These are phyloP conservation scores for Megaustenia siamemsis DNA, from an alignment of 2,888 invertebrate genomes.

Conservation along the genomic window DNA sequence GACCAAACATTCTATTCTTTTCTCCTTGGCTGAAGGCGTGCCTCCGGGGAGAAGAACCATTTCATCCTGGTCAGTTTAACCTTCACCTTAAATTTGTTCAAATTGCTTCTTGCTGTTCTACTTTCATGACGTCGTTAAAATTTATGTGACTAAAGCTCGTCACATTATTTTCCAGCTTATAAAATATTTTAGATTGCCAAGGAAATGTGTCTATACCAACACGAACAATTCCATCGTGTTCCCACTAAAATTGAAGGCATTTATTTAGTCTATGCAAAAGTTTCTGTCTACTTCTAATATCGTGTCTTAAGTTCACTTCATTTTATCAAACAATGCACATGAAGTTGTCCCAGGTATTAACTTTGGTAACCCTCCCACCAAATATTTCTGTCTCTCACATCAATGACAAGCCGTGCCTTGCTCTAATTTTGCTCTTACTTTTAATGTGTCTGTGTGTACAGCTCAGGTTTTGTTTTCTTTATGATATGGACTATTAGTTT, in stretches of 20 bases:
- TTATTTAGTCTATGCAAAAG: conserved; percentile 35
- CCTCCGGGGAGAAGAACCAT: neutral
- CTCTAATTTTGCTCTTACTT: conserved; percentile 48
- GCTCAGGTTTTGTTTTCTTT: neutral
- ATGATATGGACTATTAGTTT: conserved; percentile 25
- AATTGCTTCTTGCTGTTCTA: neutral
- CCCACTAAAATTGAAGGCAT: conserved; percentile 55
- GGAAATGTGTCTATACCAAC: no score
- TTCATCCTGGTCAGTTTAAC: neutral
- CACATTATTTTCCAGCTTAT: no score
- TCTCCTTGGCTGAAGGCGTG: neutral
- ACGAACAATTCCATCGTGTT: no score
- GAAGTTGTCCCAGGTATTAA: neutral
- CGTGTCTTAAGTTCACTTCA: conserved; percentile 8
- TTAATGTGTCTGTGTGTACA: conserved; percentile 36
- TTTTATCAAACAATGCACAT: neutral
- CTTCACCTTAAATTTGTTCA: neutral
- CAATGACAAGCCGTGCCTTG: conserved; percentile 47
- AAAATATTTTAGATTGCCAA: no score
- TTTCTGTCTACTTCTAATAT: neutral
- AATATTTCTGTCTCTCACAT: neutral
- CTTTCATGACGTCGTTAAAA: neutral
- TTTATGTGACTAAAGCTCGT: no score
- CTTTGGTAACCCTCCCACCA: neutral
- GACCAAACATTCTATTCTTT: neutral